Conservation (phyloP, 2,113 vertebrate species). For the Tylochromis polylepis region DNA sequence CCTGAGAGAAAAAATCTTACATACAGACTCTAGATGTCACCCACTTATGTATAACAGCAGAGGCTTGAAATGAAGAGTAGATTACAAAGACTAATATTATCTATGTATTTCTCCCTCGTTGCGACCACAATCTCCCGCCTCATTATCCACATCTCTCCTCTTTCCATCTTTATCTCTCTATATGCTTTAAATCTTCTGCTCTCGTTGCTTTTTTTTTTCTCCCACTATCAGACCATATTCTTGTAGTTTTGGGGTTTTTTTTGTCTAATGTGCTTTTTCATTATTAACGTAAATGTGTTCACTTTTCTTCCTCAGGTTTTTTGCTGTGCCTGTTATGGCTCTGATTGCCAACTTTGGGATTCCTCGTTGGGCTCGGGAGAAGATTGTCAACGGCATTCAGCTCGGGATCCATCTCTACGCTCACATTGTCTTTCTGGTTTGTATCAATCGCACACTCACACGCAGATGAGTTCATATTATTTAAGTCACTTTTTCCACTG, state of each 20-base stretch:
- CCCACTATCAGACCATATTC: neutral
- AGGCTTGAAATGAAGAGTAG: slow-evolving; percentile 25
- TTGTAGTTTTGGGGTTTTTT: neutral
- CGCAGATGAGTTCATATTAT: slow-evolving; percentile 11
- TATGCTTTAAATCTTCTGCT: slow-evolving; percentile 12
- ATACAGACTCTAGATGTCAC: neutral
- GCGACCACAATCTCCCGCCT: slow-evolving; percentile 18
- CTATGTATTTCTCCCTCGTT: slow-evolving; percentile 26
- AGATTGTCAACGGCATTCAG: slow-evolving; percentile 93
- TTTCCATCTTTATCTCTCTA: slow-evolving; percentile 19
- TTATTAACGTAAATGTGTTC: slow-evolving; percentile 1
- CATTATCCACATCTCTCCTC: slow-evolving; percentile 32
- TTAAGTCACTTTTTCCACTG: slow-evolving; percentile 28
- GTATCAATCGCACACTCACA: slow-evolving; percentile 4
- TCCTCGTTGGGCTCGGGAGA: slow-evolving; percentile 90
- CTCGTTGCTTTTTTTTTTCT: neutral
- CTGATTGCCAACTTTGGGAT: slow-evolving; percentile 91
- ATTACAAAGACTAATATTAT: slow-evolving; percentile 54
- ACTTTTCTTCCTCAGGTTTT: slow-evolving; percentile 76
- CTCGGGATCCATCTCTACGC: slow-evolving; percentile 89
- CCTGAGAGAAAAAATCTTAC: neutral
- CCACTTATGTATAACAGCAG: neutral
- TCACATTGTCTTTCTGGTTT: slow-evolving; percentile 82
- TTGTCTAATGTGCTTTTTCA: neutral
- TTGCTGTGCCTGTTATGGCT: slow-evolving; percentile 88